Evolutionary conservation across 2,113 vertebrate species (phyloP), one percentile per base, ranked within the genome.

Genomic region (Lampris incognitus): DNA sequence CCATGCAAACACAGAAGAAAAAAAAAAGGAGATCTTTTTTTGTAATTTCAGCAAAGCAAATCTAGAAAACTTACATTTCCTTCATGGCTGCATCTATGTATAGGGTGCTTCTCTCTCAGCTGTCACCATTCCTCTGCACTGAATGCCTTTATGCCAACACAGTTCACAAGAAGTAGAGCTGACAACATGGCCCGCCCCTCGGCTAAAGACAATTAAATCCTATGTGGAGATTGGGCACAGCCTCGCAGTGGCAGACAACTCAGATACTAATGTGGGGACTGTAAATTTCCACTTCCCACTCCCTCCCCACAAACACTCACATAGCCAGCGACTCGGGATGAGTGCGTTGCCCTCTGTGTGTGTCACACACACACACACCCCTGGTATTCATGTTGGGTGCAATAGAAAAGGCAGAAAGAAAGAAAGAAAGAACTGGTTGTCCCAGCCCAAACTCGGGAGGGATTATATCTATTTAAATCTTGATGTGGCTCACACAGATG

Each of bases 241-340:
- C 70, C 64, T 69, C 44, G 5, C 85, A 69, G 66, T 86, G 82
- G 91, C 86, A 55, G 74, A 77, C 84, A 85, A 82, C 83, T 89
- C 89, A 91, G 90, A 91, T 90, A 88, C 88, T 82, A 88, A 89
- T 84, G 51, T 76, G 67, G 73, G 72, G 67, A 92, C 92, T 89
- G 93, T 93, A 94, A 92, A 92, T 94, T 94, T 94, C 93, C 93
- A 93, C 91, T 92, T 84, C 79, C 38, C 71, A 68, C 70, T 76
- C 50, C 72, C 77, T 82, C 65, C 83, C 78, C 72, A 83, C 82
- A 72, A 58, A 81, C 76, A 82, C 24, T 77, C 62, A 80, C 72
- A 78, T 72, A 58, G 69, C 55, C 57, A 54, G 81, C 63, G 48
- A 49, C 70, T 65, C 74, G 58, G 55, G 80, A 10, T 5, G 11